Base-by-base conservation (phyloP, 2,888 invertebrate genomes). In the Venusia cambrica region DNA sequence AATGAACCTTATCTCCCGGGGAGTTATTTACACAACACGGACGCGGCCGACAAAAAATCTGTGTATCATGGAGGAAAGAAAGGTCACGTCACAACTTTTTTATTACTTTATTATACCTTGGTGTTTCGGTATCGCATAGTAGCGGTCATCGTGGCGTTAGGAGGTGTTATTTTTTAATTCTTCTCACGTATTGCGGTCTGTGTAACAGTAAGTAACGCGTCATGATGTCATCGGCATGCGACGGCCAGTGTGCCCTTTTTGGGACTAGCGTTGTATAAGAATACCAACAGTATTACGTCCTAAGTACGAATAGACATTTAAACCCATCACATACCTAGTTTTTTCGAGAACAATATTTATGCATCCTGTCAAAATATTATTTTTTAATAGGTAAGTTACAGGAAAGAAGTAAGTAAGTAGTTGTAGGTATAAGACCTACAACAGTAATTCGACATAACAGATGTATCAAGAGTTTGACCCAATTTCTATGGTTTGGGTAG, bases 161-260 rank as follows among this genome's bases (percentile, higher is more conserved):
- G 48, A 54, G 45, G 46, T 38, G 41, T 27, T 42, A 41, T 50
- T 60, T 63, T 73, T 70, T 62, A 46, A 78, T 75, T 73, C 69
- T 47, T 42, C 62, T 67, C 81, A 79, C 78, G 78, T 65, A 54
- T 64, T 49, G 49, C 59, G 63, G 64, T 62, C 70, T 72, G 70
- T 70, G 69, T 77, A 75, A 78, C 79, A 73, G 76, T 78, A 75
- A 67, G 74, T 61, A 62, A 64, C 60, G 63, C 62, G 73, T 64
- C 72, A 67, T 80, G 81, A 81, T 81, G 80, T 83, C 81, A 83
- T 76, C 73, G 75, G 73, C 71, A 74, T 77, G 72, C 68, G 71
- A 66, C 72, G 73, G 70, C 57, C 62, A 62, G 61, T 66, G 62
- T 70, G 69, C 70, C 73, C 69, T 66, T 71, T 40, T 62, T 63